Evolutionary conservation across 2,888 invertebrate species (phyloP).

Genomic region (Neoitamus cyanurus): DNA sequence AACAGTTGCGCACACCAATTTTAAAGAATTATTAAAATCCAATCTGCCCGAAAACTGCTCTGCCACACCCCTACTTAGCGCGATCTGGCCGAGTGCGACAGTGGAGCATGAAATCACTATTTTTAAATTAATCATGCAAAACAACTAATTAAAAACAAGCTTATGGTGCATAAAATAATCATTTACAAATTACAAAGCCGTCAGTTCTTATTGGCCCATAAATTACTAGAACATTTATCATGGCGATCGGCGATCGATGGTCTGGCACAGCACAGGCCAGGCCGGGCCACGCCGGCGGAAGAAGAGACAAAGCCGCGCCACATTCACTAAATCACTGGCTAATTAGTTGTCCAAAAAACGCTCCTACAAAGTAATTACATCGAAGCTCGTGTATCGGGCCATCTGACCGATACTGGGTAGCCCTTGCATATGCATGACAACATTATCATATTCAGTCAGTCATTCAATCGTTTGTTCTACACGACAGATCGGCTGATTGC

Average conservation of each 20-base stretch:
- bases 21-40: background rate
- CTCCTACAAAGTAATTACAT: conserved; percentile 38
- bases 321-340: conserved; percentile 33
- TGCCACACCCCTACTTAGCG: background rate
- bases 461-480: conserved; percentile 29
- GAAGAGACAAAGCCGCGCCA: conserved; percentile 10
- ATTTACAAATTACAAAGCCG: conserved; percentile 28
- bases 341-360: conserved; percentile 34
- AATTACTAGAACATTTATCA: conserved; percentile 32
- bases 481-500: conserved; percentile 9
- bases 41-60: background rate
- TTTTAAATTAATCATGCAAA: conserved; percentile 33
- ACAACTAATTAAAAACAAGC: conserved; percentile 38
- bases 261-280: background rate
- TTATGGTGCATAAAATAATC: conserved; percentile 31
- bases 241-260: conserved; percentile 20
- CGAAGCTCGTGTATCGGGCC: conserved; percentile 15
- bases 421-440: conserved; percentile 30
- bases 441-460: conserved; percentile 37
- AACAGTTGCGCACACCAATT: background rate
- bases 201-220: conserved; percentile 15
- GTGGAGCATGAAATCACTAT: conserved; percentile 22
- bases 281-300: background rate
- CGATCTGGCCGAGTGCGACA: background rate
- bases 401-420: background rate